Evolutionary conservation across 2,797 vertebrate species (phyloP).

Genomic region (Poeciliopsis gracilis): DNA sequence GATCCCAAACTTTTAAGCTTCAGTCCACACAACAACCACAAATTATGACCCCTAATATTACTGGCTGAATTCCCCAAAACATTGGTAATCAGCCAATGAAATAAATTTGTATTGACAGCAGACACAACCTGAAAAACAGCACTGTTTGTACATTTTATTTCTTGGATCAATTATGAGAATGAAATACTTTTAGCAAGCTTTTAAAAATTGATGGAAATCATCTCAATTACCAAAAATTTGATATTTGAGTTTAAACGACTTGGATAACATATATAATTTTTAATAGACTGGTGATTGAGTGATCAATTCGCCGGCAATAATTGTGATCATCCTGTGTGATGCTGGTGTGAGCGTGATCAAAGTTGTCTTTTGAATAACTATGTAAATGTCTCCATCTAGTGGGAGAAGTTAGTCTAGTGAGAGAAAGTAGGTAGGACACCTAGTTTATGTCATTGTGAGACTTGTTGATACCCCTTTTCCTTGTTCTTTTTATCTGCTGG

Average conservation of each 20-base stretch:
- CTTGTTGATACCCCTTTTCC: too few species aligned
- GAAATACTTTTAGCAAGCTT: background rate
- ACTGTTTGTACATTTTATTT: background rate
- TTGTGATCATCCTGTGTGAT: background rate
- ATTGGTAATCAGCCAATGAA: too few species aligned
- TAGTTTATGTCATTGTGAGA: background rate
- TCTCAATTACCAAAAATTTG: background rate
- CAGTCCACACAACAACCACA: background rate
- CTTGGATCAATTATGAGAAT: background rate
- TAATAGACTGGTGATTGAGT: background rate
- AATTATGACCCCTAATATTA: background rate
- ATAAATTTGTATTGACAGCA: background rate
- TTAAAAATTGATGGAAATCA: background rate
- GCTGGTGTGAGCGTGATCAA: background rate
- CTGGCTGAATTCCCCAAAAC: background rate
- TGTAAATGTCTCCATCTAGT: slow-evolving; percentile 72
- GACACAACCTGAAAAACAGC: background rate
- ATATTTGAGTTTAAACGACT: background rate
- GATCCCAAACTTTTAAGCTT: background rate
- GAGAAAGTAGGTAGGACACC: too few species aligned
- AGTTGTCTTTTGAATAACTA: slow-evolving; percentile 20
- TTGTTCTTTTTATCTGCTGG: background rate
- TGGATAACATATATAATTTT: background rate
- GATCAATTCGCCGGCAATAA: background rate
- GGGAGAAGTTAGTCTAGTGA: slow-evolving; percentile 15